Evolutionary conservation across 1,140 invertebrate genomes (phyloP), one percentile per base, ranked within the genome.

Genomic region (Zeugodacus cucurbitae): DNA sequence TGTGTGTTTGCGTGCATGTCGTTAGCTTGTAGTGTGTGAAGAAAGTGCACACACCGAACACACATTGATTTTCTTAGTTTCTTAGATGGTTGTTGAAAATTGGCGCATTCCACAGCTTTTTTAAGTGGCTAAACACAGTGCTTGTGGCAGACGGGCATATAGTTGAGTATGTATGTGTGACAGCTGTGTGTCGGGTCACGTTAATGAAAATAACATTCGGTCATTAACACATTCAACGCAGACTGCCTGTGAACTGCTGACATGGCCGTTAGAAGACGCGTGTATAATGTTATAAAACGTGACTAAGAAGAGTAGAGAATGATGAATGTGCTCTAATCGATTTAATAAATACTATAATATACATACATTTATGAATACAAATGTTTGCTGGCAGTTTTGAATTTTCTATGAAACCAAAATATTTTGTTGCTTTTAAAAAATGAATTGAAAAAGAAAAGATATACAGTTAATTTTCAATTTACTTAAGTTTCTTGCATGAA

Each of bases 171-270:
- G 11, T 48, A 44, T 48, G 20, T 41, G 4, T 0, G 14, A 32
- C 41, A 82, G 57, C 29, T 62, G 54, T 34, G 29, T n/a, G 44
- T 20, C 22, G 48, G 86, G 57, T 87, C 86, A 87, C 86, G 86
- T 87, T 87, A 87, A 41, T 57, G 44, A 87, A 87, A 87, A 37
- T 59, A 82, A 82, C 41, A 82, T 22, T 82, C 74, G 74, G 74
- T 82, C 74, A 82, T 82, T 82, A 82, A 82, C 74, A 82, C 74
- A 48, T 29, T 82, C 22, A 82, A 82, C 41, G 41, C 26, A 82
- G 74, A 82, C 74, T 14, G 67, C 67, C 64, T 34, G 26, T 34
- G 17, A 29, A 67, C 29, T 29, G 70, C 29, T 82, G 74, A 48
- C 74, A 58, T 59, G 86, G 37, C n/a, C 29, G 29, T 87, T 34